Base-by-base conservation (phyloP, 2,888 invertebrate species). In the Apotomis turbidana region DNA sequence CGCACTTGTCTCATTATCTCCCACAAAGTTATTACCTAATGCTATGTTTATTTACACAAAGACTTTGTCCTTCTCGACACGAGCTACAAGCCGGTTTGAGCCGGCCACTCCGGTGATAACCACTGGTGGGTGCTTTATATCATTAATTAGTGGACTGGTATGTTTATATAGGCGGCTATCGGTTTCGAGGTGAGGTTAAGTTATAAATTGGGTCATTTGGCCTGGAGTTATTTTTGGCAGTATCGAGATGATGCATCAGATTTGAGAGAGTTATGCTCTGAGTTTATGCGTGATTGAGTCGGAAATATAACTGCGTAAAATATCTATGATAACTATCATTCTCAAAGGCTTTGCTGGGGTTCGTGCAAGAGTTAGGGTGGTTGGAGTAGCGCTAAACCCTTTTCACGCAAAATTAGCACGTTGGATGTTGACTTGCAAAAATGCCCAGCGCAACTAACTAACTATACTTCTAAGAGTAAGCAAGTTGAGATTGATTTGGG, bases 31-130 rank as follows among this genome's bases (percentile, higher is more conserved):
- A 58, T 46, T 58, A 51, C 64, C 27, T 41, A 62, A 59, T 38
- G 10, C 44, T 10, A n/a, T 52, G 36, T 70, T 70, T 70, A 54
- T 51, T 46, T 71, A 52, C 59, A 52, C 5, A 46, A 59, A 71
- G 71, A 71, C 71, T 71, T 66, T 66, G 71, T 71, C 70, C 70
- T 58, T 71, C 64, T 66, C 10, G 59, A 52, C 71, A 66, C 71
- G 71, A 59, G 71, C 71, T 64, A 66, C 54, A 0, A 27, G 12
- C 66, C n/a, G 60, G 59, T 60, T 38, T 3, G 54, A 54, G 55
- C 66, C n/a, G 54, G 66, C 5, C 60, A 4, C 44, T 52, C 8
- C 60, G 60, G 52, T 44, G 66, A 71, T 71, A 71, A 55, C 59
- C 52, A 49, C 51, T 27, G 51, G 46, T 66, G 36, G 55, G 49